These are phyloP conservation scores for Alloplasta piceator DNA, from an alignment of 2,888 invertebrate genomes.

Conservation along the genomic window DNA sequence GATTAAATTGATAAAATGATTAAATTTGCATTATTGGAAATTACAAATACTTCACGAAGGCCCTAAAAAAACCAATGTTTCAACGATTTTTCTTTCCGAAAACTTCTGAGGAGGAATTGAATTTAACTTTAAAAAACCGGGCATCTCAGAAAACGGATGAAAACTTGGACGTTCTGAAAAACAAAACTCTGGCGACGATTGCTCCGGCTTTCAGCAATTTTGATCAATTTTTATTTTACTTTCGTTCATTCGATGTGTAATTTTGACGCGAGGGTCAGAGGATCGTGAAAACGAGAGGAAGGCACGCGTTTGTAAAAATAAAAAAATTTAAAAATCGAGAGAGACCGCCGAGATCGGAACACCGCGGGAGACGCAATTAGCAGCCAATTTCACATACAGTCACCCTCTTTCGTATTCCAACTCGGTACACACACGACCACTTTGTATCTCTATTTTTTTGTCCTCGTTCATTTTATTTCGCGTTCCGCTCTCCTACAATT, in stretches of 20 bases:
- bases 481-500: conserved; percentile 35
- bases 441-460: conserved; percentile 26
- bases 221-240: neutral
- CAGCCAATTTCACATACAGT: conserved; percentile 71
- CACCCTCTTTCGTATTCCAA: conserved; percentile 33
- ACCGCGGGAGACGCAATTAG: conserved; percentile 74
- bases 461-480: conserved; percentile 31
- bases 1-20: no score
- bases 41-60: no score
- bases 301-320: conserved; percentile 9
- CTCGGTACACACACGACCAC: conserved; percentile 6
- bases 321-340: neutral
- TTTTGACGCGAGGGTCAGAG: conserved; percentile 31
- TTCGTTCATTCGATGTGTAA: conserved; percentile 1
- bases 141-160: no score
- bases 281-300: conserved; percentile 3
- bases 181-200: no score
- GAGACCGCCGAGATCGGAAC: conserved; percentile 53
- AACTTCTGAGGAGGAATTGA: no score
- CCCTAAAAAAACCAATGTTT: no score
- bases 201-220: no score
- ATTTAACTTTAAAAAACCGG: no score
- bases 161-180: no score
- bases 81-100: no score
- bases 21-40: no score